Evolutionary conservation across 1,140 invertebrate species (phyloP).

Genomic region (Drosophila truncata): DNA sequence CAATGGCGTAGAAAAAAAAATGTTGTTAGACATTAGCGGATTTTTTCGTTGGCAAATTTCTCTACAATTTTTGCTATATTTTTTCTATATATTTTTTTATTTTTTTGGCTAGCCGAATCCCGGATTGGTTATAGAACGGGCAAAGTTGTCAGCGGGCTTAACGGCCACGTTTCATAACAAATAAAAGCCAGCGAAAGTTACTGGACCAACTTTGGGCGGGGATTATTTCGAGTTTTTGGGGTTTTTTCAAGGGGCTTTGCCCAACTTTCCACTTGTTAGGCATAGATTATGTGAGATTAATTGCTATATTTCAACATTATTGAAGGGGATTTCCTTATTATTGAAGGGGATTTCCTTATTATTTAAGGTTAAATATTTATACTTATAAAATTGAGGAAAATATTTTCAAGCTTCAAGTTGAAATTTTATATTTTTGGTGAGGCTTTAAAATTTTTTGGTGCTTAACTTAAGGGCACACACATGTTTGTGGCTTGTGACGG

Average conservation of each 20-base stretch:
- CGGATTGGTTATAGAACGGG: not conserved
- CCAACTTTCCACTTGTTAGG: slow-evolving; percentile 20
- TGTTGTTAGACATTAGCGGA: slow-evolving; percentile 24
- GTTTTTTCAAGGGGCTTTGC: slow-evolving; percentile 2
- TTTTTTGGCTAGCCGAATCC: not conserved
- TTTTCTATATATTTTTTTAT: not conserved
- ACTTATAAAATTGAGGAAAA: not conserved
- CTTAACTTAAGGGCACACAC: slow-evolving; percentile 23
- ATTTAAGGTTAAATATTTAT: too few species aligned
- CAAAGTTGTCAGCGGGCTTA: slow-evolving; percentile 10
- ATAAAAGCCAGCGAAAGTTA: slow-evolving; percentile 20
- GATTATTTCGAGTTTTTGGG: slow-evolving; percentile 22
- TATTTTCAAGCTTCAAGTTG: not conserved
- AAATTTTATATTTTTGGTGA: slow-evolving; percentile 2
- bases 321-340: not conserved
- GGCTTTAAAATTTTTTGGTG: slow-evolving; percentile 30
- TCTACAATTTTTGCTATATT: not conserved
- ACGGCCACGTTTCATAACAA: slow-evolving; percentile 18
- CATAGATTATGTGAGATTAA: slow-evolving; percentile 37
- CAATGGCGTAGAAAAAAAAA: not conserved
- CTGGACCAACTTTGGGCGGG: slow-evolving; percentile 15
- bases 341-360: not conserved
- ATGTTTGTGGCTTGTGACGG: slow-evolving; percentile 32
- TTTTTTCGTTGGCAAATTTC: slow-evolving; percentile 12
- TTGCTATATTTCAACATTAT: slow-evolving; percentile 10